phyloP scores from a whole-genome alignment of 53 echinoderm and acorn worm genomes.

The Paracentrotus lividus region DNA sequence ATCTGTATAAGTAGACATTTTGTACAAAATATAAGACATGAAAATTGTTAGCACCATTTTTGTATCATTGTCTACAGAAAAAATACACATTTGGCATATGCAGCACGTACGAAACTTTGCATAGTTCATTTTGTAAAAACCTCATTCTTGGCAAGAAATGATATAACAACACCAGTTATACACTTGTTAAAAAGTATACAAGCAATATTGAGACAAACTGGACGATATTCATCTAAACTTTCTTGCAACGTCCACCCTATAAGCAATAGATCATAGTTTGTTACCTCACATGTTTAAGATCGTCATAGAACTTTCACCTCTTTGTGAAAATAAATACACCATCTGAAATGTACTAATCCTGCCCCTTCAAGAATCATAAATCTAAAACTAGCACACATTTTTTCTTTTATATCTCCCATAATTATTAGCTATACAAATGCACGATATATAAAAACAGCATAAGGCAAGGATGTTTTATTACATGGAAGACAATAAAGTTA shows the following conservation, averaged over 20 bases:
- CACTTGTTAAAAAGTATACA: neutral
- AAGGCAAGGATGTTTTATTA: neutral
- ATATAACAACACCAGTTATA: neutral
- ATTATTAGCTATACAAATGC: neutral
- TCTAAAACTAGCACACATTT: slow-evolving; percentile 1
- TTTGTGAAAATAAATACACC: slow-evolving; percentile 33
- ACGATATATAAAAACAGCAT: slow-evolving; percentile 15
- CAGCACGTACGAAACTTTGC: slow-evolving; percentile 46
- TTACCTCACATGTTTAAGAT: neutral
- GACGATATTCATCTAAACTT: no score
- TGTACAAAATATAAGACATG: slow-evolving; percentile 31
- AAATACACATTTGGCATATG: slow-evolving; percentile 38
- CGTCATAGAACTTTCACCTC: no score
- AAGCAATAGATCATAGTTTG: neutral
- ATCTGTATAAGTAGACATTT: neutral
- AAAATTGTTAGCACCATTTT: slow-evolving; percentile 55
- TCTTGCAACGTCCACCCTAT: neutral
- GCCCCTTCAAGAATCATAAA: neutral
- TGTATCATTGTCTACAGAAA: slow-evolving; percentile 23
- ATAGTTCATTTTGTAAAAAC: neutral
- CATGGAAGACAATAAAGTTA: neutral
- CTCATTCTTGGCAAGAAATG: neutral
- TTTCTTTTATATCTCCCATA: neutral
- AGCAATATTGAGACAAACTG: neutral
- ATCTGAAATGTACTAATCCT: neutral